Conservation (phyloP, 2,888 invertebrate genomes). For the Drosophila flavopinicola region DNA sequence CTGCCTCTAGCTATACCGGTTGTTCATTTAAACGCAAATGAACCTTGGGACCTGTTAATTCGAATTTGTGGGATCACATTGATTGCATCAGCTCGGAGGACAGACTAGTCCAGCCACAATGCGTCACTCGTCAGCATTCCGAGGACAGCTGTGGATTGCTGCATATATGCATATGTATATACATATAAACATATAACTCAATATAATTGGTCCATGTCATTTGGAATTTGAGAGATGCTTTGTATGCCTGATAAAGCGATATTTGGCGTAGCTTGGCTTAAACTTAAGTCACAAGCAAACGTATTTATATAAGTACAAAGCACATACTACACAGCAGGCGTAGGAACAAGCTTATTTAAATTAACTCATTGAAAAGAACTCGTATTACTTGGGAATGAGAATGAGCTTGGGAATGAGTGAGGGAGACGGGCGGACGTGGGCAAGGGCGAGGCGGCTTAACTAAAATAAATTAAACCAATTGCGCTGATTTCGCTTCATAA, state of each 20-base stretch:
- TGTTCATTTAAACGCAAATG: conserved; percentile 76
- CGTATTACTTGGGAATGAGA: conserved; percentile 9
- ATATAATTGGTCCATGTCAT: neutral
- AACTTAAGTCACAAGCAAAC: conserved; percentile 9
- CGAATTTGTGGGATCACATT: conserved; percentile 36
- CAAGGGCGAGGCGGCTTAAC: conserved; percentile 47
- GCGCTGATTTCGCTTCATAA: conserved; percentile 74
- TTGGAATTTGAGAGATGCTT: neutral
- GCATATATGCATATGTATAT: no score
- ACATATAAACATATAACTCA: neutral
- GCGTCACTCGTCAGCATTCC: no score
- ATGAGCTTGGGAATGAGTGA: neutral
- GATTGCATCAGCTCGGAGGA: conserved; percentile 39
- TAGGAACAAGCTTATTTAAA: conserved; percentile 33
- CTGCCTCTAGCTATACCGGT: conserved; percentile 20
- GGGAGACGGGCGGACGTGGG: conserved; percentile 3
- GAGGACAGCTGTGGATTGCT: no score
- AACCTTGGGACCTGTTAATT: conserved; percentile 61
- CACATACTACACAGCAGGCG: neutral
- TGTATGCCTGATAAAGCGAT: neutral
- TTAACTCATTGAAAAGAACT: conserved; percentile 42
- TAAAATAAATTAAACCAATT: conserved; percentile 76
- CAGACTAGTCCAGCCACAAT: no score
- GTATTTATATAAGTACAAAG: conserved; percentile 3
- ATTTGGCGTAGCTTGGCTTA: neutral